Conservation (phyloP, 92 coral and sea anemone genomes). For the Porites lobata region DNA sequence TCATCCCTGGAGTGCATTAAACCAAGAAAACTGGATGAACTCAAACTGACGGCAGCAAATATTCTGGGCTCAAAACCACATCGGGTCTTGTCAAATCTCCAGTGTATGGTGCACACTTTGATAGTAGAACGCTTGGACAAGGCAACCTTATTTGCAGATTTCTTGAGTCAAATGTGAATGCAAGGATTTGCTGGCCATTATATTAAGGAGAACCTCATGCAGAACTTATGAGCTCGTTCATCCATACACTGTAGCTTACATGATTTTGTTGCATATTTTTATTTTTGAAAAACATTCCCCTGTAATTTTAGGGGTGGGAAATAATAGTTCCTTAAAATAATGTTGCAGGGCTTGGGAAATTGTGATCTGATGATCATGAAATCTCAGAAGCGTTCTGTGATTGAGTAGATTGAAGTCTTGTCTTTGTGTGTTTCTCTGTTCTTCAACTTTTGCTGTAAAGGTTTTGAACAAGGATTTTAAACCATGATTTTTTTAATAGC, state of each 20-base stretch:
- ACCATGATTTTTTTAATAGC: no score
- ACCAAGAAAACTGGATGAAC: conserved; percentile 46
- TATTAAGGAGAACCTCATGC: neutral
- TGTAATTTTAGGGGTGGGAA: no score
- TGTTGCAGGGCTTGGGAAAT: neutral
- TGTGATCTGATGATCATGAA: neutral
- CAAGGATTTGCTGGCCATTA: neutral
- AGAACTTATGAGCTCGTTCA: no score
- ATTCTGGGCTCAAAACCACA: neutral
- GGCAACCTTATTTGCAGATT: conserved; percentile 51
- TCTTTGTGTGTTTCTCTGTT: no score
- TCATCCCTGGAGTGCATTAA: conserved; percentile 22
- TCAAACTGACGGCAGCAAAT: conserved; percentile 21
- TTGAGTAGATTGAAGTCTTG: neutral
- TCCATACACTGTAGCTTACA: no score
- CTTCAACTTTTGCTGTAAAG: no score
- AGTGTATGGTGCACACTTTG: conserved; percentile 4
- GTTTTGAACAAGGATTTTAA: no score
- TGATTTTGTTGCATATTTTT: no score
- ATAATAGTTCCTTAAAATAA: no score
- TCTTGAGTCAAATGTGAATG: conserved; percentile 42
- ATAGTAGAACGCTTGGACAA: conserved; percentile 24
- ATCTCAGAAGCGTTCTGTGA: no score
- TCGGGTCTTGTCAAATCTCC: conserved; percentile 10
- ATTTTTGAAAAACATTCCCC: no score